phyloP scores from a whole-genome alignment of 1,140 invertebrate genomes.

The Drosophila mojavensis region DNA sequence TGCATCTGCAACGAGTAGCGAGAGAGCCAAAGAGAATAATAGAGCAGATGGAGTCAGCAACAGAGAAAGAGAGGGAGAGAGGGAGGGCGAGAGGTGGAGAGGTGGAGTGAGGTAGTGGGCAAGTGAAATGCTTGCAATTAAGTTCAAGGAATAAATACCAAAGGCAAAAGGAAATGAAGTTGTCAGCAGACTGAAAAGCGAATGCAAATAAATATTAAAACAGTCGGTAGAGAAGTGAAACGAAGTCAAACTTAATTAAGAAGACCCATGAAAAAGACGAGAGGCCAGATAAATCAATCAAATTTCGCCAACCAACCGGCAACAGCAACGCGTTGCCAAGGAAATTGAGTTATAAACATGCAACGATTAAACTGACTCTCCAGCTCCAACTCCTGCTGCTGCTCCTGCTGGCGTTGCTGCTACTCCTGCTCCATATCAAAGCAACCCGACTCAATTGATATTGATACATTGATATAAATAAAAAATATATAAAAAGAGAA shows the following conservation, averaged over 20 bases:
- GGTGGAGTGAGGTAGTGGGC: too few relatives aligned
- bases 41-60: neutral
- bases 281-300: constrained; percentile 38
- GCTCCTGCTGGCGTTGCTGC: neutral
- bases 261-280: constrained; percentile 15
- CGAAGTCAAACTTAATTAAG: constrained; percentile 51
- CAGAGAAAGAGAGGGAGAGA: neutral
- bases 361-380: constrained; percentile 31
- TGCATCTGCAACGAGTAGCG: neutral
- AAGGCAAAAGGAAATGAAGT: constrained; percentile 36
- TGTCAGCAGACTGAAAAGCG: constrained; percentile 31
- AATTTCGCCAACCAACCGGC: constrained; percentile 18
- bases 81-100: neutral
- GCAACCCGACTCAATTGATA: neutral
- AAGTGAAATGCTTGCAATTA: constrained; percentile 40
- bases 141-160: constrained; percentile 28
- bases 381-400: neutral
- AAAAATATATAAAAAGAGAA: neutral
- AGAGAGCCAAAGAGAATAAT: neutral
- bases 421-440: neutral
- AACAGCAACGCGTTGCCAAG: constrained; percentile 25
- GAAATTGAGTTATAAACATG: constrained; percentile 46
- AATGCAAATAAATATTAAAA: constrained; percentile 54
- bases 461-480: neutral
- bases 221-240: constrained; percentile 37